A percentile compares a stretch with the other conserved stretches of the same genome.
These are phyloP conservation scores for Tenualosa ilisha DNA, from an alignment of 2,797 vertebrate species.

Conservation along the genomic window DNA sequence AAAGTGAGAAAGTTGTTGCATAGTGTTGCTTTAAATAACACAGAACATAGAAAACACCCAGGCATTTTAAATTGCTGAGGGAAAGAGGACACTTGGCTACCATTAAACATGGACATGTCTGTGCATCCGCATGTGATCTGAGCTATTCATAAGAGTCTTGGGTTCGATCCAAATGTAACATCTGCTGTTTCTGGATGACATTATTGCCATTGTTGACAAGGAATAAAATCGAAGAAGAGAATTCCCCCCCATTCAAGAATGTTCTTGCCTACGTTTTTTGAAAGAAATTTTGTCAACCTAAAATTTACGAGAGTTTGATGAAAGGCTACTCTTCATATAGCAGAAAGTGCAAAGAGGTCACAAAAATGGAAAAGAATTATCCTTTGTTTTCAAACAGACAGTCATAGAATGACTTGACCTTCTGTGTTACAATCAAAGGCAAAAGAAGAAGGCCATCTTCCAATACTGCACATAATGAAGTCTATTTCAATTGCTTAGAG, in stretches of 20 bases:
- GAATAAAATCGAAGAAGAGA: constrained; percentile 51
- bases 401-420: constrained; percentile 28
- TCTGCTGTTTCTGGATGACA: constrained; percentile 33
- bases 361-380: constrained; percentile 25
- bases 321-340: not conserved
- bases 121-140: not conserved
- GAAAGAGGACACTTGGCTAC: not conserved
- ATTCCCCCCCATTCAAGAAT: constrained; percentile 3
- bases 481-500: constrained; percentile 6
- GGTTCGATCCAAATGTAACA: constrained; percentile 29
- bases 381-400: constrained; percentile 41
- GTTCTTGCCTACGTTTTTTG: constrained; percentile 20
- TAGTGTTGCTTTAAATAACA: not conserved
- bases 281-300: constrained; percentile 7
- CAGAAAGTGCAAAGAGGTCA: constrained; percentile 43
- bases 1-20: too few species aligned
- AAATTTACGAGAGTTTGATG: constrained; percentile 25
- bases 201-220: constrained; percentile 34
- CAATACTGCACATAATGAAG: constrained; percentile 12
- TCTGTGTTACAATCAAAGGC: constrained; percentile 25
- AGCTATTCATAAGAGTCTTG: constrained; percentile 6
- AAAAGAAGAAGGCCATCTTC: constrained; percentile 15
- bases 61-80: not conserved
- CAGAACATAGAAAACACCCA: not conserved
- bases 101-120: constrained; percentile 7